Conservation (phyloP, 2,888 invertebrate species). For the Nasonovia ribisnigri region DNA sequence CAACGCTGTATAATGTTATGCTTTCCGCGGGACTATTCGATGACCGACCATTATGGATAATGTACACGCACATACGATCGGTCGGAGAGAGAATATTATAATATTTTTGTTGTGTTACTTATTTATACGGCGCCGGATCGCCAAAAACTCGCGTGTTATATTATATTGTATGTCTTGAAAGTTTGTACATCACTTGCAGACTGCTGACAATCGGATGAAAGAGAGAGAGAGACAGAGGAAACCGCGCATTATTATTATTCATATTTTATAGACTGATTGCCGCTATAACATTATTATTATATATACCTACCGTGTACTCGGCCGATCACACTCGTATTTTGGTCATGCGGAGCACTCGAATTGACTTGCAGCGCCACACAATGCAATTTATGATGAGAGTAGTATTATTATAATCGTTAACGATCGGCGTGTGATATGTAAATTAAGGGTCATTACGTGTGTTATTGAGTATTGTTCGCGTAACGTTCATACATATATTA, state of each 20-base stretch:
- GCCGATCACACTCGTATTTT: not conserved
- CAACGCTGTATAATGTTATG: not conserved
- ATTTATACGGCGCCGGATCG: not conserved
- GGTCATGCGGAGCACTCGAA: not conserved
- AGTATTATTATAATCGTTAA: not conserved
- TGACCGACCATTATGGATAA: not conserved
- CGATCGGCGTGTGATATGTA: conserved; percentile 38
- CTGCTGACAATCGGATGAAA: not conserved
- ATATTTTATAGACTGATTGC: not conserved
- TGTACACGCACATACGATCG: not conserved
- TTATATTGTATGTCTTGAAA: not conserved
- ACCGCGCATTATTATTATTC: not conserved
- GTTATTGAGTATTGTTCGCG: conserved; percentile 33
- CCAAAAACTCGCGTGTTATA: not conserved
- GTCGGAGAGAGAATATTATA: not conserved
- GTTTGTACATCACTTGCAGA: not conserved
- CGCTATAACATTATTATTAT: not conserved
- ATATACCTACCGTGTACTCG: not conserved
- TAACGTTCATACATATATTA: not conserved
- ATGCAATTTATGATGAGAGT: not conserved
- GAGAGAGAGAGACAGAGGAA: not conserved
- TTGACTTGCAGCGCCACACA: not conserved
- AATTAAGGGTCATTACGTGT: conserved; percentile 33
- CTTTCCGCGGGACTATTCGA: not conserved
- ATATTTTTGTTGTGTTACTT: no score